Conservation (phyloP, 2,888 invertebrate genomes). For the Archaeoteleia sp. region DNA sequence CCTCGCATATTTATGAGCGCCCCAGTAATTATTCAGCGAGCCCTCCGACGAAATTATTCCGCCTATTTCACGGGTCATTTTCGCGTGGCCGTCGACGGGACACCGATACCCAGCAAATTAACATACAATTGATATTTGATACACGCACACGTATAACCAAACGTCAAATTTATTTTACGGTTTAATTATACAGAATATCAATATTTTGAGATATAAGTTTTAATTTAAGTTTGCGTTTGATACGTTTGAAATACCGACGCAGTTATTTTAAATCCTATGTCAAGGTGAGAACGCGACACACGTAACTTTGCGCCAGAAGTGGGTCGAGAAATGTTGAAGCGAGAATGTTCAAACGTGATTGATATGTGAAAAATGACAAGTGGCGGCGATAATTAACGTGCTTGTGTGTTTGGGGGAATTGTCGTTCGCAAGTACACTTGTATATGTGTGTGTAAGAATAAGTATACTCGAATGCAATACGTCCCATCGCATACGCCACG, state of each 20-base stretch:
- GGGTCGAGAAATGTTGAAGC: constrained; percentile 35
- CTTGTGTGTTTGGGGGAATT: constrained; percentile 58
- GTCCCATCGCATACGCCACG: constrained; percentile 38
- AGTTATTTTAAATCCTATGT: constrained; percentile 8
- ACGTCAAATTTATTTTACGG: too few species aligned
- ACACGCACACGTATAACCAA: too few species aligned
- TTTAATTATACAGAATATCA: too few species aligned
- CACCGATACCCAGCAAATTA: constrained; percentile 34
- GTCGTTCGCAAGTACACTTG: constrained; percentile 15
- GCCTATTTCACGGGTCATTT: constrained; percentile 59
- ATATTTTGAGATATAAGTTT: too few species aligned
- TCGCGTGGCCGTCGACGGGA: constrained; percentile 30
- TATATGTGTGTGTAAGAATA: constrained; percentile 12
- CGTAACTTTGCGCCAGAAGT: constrained; percentile 19
- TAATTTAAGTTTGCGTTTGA: too few species aligned
- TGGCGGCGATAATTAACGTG: constrained; percentile 65
- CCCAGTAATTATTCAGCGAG: constrained; percentile 63
- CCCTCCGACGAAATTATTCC: constrained; percentile 59
- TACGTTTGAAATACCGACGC: not conserved
- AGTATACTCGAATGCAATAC: constrained; percentile 19
- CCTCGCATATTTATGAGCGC: constrained; percentile 64
- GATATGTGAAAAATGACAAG: constrained; percentile 60
- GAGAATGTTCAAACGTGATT: constrained; percentile 28
- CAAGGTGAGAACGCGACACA: constrained; percentile 38
- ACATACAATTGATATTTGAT: constrained; percentile 45